Evolutionary conservation across 2,113 vertebrate species (phyloP).

Genomic region (Serranochromis macrocephalus): DNA sequence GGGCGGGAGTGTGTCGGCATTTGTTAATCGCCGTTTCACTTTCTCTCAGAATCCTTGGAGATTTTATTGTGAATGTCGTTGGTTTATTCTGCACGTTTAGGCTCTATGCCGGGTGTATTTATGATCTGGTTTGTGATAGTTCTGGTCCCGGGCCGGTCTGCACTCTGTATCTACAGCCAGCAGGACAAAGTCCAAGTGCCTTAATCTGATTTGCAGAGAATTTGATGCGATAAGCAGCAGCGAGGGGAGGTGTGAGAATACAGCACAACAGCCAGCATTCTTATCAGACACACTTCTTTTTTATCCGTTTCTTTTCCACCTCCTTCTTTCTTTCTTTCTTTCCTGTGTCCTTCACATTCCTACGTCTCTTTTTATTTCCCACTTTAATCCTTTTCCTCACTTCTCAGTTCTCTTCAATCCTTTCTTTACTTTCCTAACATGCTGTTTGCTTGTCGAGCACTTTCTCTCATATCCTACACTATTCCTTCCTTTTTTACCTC

Average conservation of each 20-base stretch:
- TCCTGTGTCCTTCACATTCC: neutral
- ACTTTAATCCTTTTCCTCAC: neutral
- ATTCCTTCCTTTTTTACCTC: neutral
- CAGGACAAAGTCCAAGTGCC: neutral
- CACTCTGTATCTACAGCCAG: neutral
- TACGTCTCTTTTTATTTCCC: neutral
- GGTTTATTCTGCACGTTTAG: neutral
- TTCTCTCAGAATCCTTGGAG: rapidly evolving
- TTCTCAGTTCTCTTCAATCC: neutral
- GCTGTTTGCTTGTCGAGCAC: neutral
- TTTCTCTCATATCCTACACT: neutral
- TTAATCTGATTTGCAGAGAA: neutral
- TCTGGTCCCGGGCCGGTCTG: neutral
- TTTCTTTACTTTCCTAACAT: neutral
- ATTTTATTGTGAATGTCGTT: neutral
- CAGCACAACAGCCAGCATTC: neutral
- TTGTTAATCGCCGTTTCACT: neutral
- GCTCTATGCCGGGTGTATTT: neutral
- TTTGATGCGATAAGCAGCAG: neutral
- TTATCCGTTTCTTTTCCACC: neutral
- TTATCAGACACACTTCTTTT: neutral
- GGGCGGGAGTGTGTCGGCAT: neutral
- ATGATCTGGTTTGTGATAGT: neutral
- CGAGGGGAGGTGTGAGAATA: neutral
- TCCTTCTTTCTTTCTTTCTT: neutral